phyloP scores from a whole-genome alignment of 2,888 invertebrate species.

The Nasonia oneida region DNA sequence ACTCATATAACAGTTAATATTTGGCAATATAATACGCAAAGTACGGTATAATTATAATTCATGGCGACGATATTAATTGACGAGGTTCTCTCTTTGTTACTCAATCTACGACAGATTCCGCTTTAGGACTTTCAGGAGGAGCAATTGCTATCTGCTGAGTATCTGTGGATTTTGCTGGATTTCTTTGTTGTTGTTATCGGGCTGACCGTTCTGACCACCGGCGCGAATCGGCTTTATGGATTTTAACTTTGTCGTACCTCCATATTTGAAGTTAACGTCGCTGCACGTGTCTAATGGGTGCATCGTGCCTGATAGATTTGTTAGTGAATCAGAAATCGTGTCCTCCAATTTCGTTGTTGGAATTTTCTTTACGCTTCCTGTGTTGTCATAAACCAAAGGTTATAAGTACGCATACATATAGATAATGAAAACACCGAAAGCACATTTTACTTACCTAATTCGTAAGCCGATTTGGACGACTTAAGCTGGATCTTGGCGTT shows the following conservation, averaged over 20 bases:
- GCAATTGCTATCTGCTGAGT: constrained; percentile 75
- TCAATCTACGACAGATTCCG: constrained; percentile 57
- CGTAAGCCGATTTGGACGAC: constrained; percentile 76
- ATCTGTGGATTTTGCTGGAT: constrained; percentile 73
- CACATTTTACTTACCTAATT: constrained; percentile 68
- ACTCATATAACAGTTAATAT: constrained; percentile 54
- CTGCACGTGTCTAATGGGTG: constrained; percentile 88
- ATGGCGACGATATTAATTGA: constrained; percentile 61
- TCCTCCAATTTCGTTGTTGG: constrained; percentile 78
- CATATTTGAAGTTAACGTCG: constrained; percentile 90
- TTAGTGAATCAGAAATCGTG: constrained; percentile 79
- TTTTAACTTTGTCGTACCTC: constrained; percentile 90
- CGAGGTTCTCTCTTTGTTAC: constrained; percentile 47
- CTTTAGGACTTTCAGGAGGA: constrained; percentile 64
- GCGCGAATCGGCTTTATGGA: constrained; percentile 83
- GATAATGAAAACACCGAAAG: background rate
- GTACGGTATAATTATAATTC: constrained; percentile 45
- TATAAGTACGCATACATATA: background rate
- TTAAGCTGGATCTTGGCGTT: constrained; percentile 74
- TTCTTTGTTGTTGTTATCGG: constrained; percentile 69
- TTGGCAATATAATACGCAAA: constrained; percentile 62
- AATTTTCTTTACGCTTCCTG: constrained; percentile 72
- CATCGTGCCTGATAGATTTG: constrained; percentile 75
- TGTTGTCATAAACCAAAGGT: background rate
- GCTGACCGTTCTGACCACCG: constrained; percentile 64